Base-by-base conservation (phyloP, 2,888 invertebrate genomes). In the Trachelus stipa region DNA sequence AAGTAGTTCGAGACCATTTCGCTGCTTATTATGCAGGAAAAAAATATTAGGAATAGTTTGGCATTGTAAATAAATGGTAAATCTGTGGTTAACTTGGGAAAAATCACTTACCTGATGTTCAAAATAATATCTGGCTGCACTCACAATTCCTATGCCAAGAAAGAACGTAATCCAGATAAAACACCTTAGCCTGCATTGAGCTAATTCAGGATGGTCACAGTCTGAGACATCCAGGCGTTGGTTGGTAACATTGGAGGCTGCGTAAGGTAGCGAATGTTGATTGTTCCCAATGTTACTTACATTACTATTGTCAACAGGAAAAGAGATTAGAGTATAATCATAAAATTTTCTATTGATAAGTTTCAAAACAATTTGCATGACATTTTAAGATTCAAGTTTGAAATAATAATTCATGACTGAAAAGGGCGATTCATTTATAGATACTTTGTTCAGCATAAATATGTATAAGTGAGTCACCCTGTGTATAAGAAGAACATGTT, bases 121-220 rank as follows among this genome's bases (percentile, higher is more conserved):
- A 81, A 96, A 95, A 87, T 95, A 96, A 89, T 95, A 95, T 91
- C 95, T 96, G 34, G 94, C 94, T 37, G 94, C 95, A 0, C 94
- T 95, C 75, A 96, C 92, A 87, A 96, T 95, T 68, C 95, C 93
- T 0, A 95, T 94, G 1, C 95, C 94, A 73, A 96, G 90, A 23
- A 94, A 94, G 85, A 96, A 94, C 1, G 95, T 95, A 69, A 95
- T 94, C 92, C 96, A 95, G 92, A 96, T 94, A 92, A 92, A 88
- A 92, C 93, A 88, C 92, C 93, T 89, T 92, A 94, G 88, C 93
- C 93, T 85, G 93, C 93, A 91, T 87, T 92, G 88, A 90, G 93
- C 86, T 92, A 92, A 81, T 93, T 93, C 92, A 93, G 94, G 91
- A 94, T 94, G 88, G 94, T 93, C 92, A 94, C 95, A 91, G 94